Conservation (phyloP, 2,888 invertebrate species). For the Plutella xylostella region DNA sequence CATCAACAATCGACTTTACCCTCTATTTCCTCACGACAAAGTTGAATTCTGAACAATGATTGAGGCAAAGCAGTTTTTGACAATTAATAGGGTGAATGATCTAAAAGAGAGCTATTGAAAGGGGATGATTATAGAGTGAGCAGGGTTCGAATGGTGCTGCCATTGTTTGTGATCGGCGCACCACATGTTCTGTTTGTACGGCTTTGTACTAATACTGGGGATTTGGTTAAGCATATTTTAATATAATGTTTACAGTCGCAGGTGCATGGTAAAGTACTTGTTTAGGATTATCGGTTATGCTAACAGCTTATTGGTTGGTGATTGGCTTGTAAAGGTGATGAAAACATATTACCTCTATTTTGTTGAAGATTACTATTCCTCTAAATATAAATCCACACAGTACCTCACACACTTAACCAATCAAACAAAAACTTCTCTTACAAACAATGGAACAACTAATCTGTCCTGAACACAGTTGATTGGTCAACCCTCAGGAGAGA, state of each 20-base stretch:
- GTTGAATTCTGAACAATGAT: slow-evolving; percentile 19
- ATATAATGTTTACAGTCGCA: slow-evolving; percentile 23
- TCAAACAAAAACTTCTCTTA: not conserved
- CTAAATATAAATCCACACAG: not conserved
- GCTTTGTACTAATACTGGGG: slow-evolving; percentile 33
- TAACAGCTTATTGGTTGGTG: not conserved
- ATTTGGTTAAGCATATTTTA: slow-evolving; percentile 56
- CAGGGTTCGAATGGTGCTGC: slow-evolving; percentile 28
- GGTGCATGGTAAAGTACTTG: not conserved
- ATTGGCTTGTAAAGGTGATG: not conserved
- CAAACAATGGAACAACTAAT: not conserved
- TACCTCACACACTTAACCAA: not conserved
- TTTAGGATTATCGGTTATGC: not conserved
- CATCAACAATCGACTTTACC: slow-evolving; percentile 17
- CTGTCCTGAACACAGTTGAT: slow-evolving; percentile 4
- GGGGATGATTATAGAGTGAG: slow-evolving; percentile 51
- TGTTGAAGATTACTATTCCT: not conserved
- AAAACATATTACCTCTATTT: not conserved
- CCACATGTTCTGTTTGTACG: slow-evolving; percentile 56
- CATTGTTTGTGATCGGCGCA: slow-evolving; percentile 44
- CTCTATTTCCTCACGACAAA: slow-evolving; percentile 17
- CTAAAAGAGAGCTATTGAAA: slow-evolving; percentile 38
- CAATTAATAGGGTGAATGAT: slow-evolving; percentile 63
- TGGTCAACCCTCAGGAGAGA: slow-evolving; percentile 2
- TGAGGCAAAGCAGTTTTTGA: slow-evolving; percentile 32